Evolutionary conservation across 2,797 vertebrate species (phyloP).

Genomic region (Sparidentex hasta): DNA sequence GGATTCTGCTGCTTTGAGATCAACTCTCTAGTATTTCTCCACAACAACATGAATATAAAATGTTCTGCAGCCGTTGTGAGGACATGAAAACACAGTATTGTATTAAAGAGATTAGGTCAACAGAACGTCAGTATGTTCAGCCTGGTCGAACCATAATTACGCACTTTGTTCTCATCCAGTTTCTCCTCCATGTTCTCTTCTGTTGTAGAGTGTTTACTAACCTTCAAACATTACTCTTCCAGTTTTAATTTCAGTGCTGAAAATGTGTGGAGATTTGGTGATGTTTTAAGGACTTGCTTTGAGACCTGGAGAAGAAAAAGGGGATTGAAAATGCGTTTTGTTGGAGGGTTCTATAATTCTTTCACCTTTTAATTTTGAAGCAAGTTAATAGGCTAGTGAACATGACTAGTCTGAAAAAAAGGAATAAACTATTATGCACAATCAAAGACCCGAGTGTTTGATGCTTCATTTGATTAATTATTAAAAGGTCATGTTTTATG

Average conservation of each 20-base stretch:
- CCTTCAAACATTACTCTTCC: slow-evolving; percentile 34
- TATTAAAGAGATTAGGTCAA: slow-evolving; percentile 44
- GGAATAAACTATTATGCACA: slow-evolving; percentile 83
- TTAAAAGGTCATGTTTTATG: not conserved
- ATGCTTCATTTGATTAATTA: not conserved
- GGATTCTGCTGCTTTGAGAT: slow-evolving; percentile 30
- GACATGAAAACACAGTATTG: slow-evolving; percentile 68
- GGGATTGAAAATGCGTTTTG: slow-evolving; percentile 35
- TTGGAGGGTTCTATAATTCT: slow-evolving; percentile 62
- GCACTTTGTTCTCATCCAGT: slow-evolving; percentile 50
- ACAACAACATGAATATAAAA: slow-evolving; percentile 18
- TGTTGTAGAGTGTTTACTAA: slow-evolving; percentile 48
- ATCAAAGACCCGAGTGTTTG: slow-evolving; percentile 47
- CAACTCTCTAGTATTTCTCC: slow-evolving; percentile 30
- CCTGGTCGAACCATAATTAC: slow-evolving; percentile 37
- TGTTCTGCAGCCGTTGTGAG: slow-evolving; percentile 22
- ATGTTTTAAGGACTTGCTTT: slow-evolving; percentile 42
- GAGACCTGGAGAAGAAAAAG: slow-evolving; percentile 34
- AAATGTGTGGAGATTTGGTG: slow-evolving; percentile 58
- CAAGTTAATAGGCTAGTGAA: slow-evolving; percentile 61
- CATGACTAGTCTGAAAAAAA: slow-evolving; percentile 72
- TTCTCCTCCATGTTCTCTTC: slow-evolving; percentile 33
- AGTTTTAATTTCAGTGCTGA: slow-evolving; percentile 68
- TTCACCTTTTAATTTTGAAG: slow-evolving; percentile 66
- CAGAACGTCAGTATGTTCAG: slow-evolving; percentile 37